These are phyloP conservation scores for Spisula subtruncata DNA, from an alignment of 2,888 invertebrate species.

Conservation along the genomic window DNA sequence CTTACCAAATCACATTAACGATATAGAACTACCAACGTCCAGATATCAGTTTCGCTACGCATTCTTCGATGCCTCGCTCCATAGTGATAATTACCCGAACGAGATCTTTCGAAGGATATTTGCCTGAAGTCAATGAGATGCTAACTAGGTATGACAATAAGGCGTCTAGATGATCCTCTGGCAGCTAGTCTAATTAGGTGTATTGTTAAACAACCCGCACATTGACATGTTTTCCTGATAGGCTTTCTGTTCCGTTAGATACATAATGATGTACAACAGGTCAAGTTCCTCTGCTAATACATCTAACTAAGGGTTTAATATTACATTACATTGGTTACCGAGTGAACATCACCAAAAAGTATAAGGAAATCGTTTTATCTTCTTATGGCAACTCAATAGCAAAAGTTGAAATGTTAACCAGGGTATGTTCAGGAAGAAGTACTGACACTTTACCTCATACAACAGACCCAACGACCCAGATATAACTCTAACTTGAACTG, in stretches of 20 bases:
- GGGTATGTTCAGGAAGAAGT: too few relatives aligned
- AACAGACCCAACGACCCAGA: too few relatives aligned
- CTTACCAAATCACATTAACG: not conserved
- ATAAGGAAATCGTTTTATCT: too few relatives aligned
- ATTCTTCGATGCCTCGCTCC: not conserved
- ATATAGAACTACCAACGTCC: not conserved
- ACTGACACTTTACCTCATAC: too few relatives aligned
- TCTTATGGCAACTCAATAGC: too few relatives aligned
- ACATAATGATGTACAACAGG: not conserved
- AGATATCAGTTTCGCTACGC: not conserved
- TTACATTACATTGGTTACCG: too few relatives aligned
- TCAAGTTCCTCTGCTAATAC: not conserved
- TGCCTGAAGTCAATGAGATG: conserved; percentile 12
- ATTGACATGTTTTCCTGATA: not conserved
- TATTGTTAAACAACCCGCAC: not conserved
- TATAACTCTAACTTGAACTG: too few relatives aligned
- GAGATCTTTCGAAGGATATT: not conserved
- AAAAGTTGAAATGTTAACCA: too few relatives aligned
- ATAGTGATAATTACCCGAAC: not conserved
- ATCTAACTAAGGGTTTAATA: too few relatives aligned
- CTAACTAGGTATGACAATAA: conserved; percentile 11
- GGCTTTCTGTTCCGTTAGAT: not conserved
- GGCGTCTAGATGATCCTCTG: not conserved
- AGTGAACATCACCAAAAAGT: too few relatives aligned
- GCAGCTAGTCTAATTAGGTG: not conserved